Evolutionary conservation across 2,797 vertebrate species (phyloP), one percentile per base, ranked within the genome.

Genomic region (Hydrophis major): DNA sequence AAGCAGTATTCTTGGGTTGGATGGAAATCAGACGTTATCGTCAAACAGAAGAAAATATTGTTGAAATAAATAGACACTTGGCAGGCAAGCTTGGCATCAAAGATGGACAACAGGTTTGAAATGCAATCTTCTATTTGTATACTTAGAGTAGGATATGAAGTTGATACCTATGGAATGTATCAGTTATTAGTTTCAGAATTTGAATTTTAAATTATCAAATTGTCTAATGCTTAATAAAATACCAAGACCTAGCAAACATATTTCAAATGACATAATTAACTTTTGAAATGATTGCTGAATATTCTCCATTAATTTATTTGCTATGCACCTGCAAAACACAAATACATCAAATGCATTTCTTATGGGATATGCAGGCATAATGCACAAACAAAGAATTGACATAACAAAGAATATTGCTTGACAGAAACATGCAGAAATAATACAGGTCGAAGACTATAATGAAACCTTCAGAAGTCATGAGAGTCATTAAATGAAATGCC

Each of bases 1-100:
- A 97, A 89, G 95, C 98, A 0, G 20, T 98, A 20, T 99, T 98
- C 95, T 97, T 99, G 96, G 99, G 99, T 96, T 99, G 99, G 99
- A 98, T 98, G 90, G 98, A 97, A 96, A 98, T 95, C 61, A 97
- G 98, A 94, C 96, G 95, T 94, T 97, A 97, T 93, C 95, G 95
- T 92, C 97, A 96, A 59, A 96, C 93, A 86, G 96, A 97, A 74
- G 96, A 97, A 95, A 97, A 98, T 92, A 96, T 96, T 92, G 99
- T 98, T 91, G 99, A 99, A 97, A 95, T 99, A 92, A 99, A 98
- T 96, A 97, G 98, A 92, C 98, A 99, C 8, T 96, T 99, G 61
- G 99, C 98, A 95, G 98, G 99, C 94, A 99, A 98, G 92, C 97
- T 99, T 94, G 99, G 99, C 32, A 97, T 99, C 93, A 97, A 95